A percentile compares a stretch with the other conserved stretches of the same genome.
Evolutionary conservation across 2,888 invertebrate species (phyloP).

Genomic region (Caenorhabditis sinica): DNA sequence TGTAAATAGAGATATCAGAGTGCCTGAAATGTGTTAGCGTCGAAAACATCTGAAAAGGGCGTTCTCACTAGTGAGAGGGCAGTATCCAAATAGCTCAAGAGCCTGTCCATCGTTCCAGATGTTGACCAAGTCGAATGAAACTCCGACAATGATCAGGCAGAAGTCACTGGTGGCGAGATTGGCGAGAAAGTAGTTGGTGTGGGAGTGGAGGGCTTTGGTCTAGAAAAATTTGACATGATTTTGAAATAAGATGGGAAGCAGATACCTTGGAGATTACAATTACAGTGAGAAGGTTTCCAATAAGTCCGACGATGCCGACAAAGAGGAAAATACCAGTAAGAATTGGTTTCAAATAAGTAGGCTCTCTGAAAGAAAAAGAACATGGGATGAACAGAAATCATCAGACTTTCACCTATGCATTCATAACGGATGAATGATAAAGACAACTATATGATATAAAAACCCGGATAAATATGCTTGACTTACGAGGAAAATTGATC

Average conservation of each 20-base stretch:
- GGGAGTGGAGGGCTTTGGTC: conserved; percentile 80
- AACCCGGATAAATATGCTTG: neutral
- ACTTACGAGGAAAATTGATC: conserved; percentile 31
- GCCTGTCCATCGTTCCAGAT: conserved; percentile 77
- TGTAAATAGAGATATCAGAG: conserved; percentile 81
- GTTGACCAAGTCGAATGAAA: conserved; percentile 81
- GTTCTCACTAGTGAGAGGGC: conserved; percentile 77
- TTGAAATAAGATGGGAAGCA: no score
- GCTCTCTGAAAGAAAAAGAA: conserved; percentile 31
- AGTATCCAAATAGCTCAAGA: conserved; percentile 78
- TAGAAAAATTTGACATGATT: no score
- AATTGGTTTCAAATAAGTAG: conserved; percentile 66
- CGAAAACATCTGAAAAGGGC: neutral
- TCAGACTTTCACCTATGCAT: no score
- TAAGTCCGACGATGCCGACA: conserved; percentile 79
- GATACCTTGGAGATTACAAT: conserved; percentile 71
- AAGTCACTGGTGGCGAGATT: conserved; percentile 79
- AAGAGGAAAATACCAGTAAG: conserved; percentile 77
- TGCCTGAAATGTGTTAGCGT: conserved; percentile 66
- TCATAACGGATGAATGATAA: neutral
- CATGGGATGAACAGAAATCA: neutral
- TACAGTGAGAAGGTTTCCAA: conserved; percentile 81
- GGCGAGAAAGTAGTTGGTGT: conserved; percentile 83
- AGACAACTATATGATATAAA: no score
- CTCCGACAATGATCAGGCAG: conserved; percentile 79